Conservation (phyloP, 2,113 vertebrate species). For the western clawed frog (Xenopus tropicalis) region DNA sequence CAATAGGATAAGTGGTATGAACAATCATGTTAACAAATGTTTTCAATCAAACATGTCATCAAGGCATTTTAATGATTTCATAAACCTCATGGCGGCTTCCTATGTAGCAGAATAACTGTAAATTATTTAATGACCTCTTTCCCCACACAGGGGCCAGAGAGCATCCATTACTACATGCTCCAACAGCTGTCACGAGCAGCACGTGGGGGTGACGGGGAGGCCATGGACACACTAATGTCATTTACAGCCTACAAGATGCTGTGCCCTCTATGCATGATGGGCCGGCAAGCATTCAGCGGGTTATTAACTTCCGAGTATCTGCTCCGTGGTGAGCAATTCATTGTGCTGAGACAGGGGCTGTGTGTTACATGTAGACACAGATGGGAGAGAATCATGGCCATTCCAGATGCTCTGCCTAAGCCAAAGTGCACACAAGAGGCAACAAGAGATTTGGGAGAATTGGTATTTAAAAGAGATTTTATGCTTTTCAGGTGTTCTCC, state of each 20-base stretch:
- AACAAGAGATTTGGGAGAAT: conserved; percentile 33
- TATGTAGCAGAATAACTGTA: conserved; percentile 19
- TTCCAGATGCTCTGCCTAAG: conserved; percentile 17
- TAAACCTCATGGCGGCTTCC: conserved; percentile 24
- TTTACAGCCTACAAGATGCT: conserved; percentile 6
- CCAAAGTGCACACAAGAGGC: not conserved
- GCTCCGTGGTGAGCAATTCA: conserved; percentile 15
- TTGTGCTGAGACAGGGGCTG: conserved; percentile 18
- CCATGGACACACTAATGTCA: not conserved
- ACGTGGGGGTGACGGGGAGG: not conserved
- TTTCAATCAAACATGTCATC: conserved; percentile 28
- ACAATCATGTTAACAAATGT: conserved; percentile 13
- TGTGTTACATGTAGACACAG: not conserved
- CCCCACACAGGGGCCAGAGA: not conserved
- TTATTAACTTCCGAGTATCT: conserved; percentile 9
- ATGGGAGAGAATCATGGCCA: conserved; percentile 18
- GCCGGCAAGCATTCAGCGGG: conserved; percentile 22
- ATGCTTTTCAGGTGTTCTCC: too few species aligned
- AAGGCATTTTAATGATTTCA: conserved; percentile 22
- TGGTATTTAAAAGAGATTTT: conserved; percentile 45
- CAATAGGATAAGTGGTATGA: too few species aligned
- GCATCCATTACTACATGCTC: conserved; percentile 10
- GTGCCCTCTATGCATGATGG: conserved; percentile 12
- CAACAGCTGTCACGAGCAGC: conserved; percentile 19
- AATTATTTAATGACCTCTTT: conserved; percentile 32